A percentile compares a stretch with the other conserved stretches of the same genome.
These are phyloP conservation scores for Chymomyza costata DNA, from an alignment of 1,140 invertebrate species.

Conservation along the genomic window DNA sequence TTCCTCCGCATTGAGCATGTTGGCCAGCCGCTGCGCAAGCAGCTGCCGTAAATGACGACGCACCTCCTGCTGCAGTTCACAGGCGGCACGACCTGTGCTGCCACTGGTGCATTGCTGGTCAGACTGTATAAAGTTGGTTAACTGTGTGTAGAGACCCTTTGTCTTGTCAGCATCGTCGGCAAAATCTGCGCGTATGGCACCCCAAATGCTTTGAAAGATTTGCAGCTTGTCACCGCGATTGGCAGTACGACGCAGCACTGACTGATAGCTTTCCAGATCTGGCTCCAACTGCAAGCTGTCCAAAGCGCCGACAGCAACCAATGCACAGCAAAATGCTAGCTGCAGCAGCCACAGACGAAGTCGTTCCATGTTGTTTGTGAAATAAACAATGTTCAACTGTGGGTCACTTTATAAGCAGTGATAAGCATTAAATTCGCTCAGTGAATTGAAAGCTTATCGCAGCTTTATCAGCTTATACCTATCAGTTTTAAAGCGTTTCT, in stretches of 20 bases:
- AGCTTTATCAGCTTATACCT: too few relatives aligned
- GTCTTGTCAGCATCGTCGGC: conserved; percentile 28
- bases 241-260: conserved; percentile 11
- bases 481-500: too few relatives aligned
- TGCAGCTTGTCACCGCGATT: conserved; percentile 28
- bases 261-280: conserved; percentile 22
- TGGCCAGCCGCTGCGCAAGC: conserved; percentile 21
- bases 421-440: too few relatives aligned
- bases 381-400: too few relatives aligned
- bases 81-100: conserved; percentile 7
- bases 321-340: too few relatives aligned
- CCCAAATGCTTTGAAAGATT: conserved; percentile 36
- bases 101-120: conserved; percentile 24
- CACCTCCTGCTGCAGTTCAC: conserved; percentile 37
- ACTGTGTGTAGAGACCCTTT: conserved; percentile 23
- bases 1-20: conserved; percentile 31
- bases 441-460: too few relatives aligned
- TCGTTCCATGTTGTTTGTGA: too few relatives aligned
- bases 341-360: too few relatives aligned
- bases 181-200: conserved; percentile 28
- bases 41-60: conserved; percentile 12
- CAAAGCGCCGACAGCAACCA: background rate
- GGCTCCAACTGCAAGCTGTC: background rate
- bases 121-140: conserved; percentile 15
- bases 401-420: too few relatives aligned